Evolutionary conservation across 2,888 invertebrate species (phyloP).

Genomic region (Antheraea yamamai): DNA sequence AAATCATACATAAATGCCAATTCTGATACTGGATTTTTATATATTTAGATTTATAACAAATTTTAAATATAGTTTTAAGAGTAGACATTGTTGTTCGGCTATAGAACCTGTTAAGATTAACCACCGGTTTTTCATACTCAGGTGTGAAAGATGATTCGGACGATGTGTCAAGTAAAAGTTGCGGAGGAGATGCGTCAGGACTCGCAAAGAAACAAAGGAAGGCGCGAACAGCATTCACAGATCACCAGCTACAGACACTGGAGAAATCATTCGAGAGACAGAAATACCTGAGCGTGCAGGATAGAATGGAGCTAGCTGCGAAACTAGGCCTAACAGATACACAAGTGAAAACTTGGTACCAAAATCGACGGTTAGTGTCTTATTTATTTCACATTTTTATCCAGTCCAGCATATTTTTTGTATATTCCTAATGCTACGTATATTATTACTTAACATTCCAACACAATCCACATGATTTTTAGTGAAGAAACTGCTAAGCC

Average conservation of each 20-base stretch:
- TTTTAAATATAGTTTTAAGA: background rate
- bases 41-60: background rate
- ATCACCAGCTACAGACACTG: constrained; percentile 97
- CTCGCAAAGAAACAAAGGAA: constrained; percentile 97
- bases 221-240: constrained; percentile 98
- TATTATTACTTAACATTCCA: background rate
- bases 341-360: constrained; percentile 99
- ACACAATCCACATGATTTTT: background rate
- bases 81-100: background rate
- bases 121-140: constrained; percentile 59
- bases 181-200: constrained; percentile 68
- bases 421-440: background rate
- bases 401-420: background rate
- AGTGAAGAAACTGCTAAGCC: background rate
- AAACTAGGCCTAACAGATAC: constrained; percentile 98
- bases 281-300: constrained; percentile 98
- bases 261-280: constrained; percentile 98
- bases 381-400: background rate
- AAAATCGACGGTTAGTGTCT: constrained; percentile 93
- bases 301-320: constrained; percentile 98
- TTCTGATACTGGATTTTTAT: too few species aligned
- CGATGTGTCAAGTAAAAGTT: constrained; percentile 83
- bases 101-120: background rate
- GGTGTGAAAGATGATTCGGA: constrained; percentile 94
- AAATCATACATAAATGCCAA: too few species aligned